Base-by-base conservation (phyloP, 64 coral and sea anemone species). In the Hydrozoanthus tunicans region DNA sequence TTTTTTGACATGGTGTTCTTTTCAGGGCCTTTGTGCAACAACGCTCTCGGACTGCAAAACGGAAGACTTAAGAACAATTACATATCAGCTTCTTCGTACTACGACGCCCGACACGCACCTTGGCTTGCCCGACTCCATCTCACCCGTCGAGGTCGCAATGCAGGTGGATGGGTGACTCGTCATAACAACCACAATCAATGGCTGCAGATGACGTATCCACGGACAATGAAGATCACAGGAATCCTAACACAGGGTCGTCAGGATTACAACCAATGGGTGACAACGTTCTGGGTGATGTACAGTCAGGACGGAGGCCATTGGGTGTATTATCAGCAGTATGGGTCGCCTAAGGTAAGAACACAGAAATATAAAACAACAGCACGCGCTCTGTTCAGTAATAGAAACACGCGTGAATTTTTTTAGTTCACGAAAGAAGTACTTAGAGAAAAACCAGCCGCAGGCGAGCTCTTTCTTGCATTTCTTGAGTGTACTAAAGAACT, bases 51-150 rank as follows among this genome's bases (percentile, higher is more conserved):
- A 72, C 72, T 97, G 81, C 92, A 92, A 77, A 91, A 61, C 53
- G 92, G 92, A 70, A 79, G 64, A 56, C 81, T 97, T 14, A 97
- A 97, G 73, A 85, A 94, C 24, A 80, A 85, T 2, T 90, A 93
- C 9, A 82, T 97, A 12, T 92, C 92, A 26, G 95, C 95, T 13
- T 97, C 95, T 32, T 85, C 80, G 2, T 72, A 24, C 67, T 62
- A 80, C 85, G 59, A 70, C 62, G 56, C 25, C 17, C 86, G 58
- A 11, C 92, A 73, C 56, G 85, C 57, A 76, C 85, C 85, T 75
- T 90, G 62, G 85, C 92, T 80, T 2, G 86, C 24, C 20, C 14
- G 64, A 67, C 77, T 53, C 13, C 84, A 88, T 12, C 84, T 72
- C 68, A 13, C 66, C 55, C 84, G 84, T 20, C 73, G 84, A 74